Evolutionary conservation across 2,797 vertebrate genomes (phyloP).

Genomic region (Pangasius sanitwongsei): DNA sequence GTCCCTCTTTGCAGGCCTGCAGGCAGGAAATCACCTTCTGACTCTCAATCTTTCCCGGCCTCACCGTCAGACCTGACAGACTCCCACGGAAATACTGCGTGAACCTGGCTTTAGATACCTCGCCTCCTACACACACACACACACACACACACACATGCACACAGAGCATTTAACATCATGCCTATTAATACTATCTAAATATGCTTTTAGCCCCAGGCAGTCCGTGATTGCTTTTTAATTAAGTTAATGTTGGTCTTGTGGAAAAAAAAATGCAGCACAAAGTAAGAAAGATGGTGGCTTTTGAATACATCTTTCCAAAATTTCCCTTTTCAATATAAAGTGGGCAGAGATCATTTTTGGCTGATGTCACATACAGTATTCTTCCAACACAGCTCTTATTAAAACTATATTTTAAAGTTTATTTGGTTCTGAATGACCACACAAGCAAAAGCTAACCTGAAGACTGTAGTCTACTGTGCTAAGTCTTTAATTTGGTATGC

Average conservation of each 20-base stretch:
- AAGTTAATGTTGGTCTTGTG: not conserved
- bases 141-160: conserved; percentile 20
- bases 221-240: not conserved
- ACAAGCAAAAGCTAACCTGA: not conserved
- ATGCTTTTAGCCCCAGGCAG: conserved; percentile 1
- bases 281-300: not conserved
- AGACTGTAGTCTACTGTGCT: too few relatives aligned
- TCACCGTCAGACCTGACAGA: conserved; percentile 92
- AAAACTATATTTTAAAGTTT: not conserved
- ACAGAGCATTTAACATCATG: not conserved
- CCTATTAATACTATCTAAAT: conserved; percentile 3
- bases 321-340: not conserved
- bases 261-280: not conserved
- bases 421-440: not conserved
- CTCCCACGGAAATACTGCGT: conserved; percentile 95
- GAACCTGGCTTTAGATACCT: conserved; percentile 90
- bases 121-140: conserved; percentile 78
- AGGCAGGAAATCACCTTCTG: conserved; percentile 97
- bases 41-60: conserved; percentile 92
- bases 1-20: conserved; percentile 96
- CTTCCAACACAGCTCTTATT: not conserved
- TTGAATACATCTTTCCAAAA: not conserved
- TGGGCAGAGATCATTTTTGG: not conserved
- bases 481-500: not conserved
- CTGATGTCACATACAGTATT: not conserved